These are phyloP conservation scores for Ctenoplectra terminalis DNA, from an alignment of 1,140 invertebrate genomes.

Conservation along the genomic window DNA sequence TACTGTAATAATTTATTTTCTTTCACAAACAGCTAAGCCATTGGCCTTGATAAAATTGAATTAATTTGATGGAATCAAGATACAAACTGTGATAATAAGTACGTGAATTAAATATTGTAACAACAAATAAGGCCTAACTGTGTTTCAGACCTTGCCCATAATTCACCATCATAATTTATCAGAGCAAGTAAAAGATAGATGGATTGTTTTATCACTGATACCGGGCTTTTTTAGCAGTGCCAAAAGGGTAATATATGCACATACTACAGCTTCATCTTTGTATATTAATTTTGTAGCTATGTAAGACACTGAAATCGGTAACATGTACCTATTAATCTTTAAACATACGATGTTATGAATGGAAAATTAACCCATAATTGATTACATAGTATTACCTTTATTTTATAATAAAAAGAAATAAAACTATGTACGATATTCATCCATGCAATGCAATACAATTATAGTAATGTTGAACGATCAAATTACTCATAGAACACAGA, in stretches of 20 bases:
- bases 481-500: constrained; percentile 27
- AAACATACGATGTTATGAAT: constrained; percentile 44
- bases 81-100: constrained; percentile 47
- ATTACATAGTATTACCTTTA: constrained; percentile 31
- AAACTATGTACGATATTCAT: constrained; percentile 25
- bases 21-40: neutral
- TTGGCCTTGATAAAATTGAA: constrained; percentile 1
- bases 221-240: constrained; percentile 73
- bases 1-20: neutral
- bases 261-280: constrained; percentile 62
- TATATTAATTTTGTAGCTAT: constrained; percentile 66
- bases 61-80: neutral
- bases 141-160: constrained; percentile 11
- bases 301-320: constrained; percentile 60
- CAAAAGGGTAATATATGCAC: constrained; percentile 70
- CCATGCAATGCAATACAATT: constrained; percentile 18
- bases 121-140: constrained; percentile 38
- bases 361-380: constrained; percentile 38
- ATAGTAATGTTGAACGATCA: constrained; percentile 22
- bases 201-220: constrained; percentile 50
- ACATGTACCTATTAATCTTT: constrained; percentile 50
- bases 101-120: constrained; percentile 22
- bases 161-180: constrained; percentile 27
- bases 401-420: constrained; percentile 17
- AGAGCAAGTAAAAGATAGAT: constrained; percentile 43